Conservation (phyloP, 2,888 invertebrate species). For the Prosopocoilus inquinatus region DNA sequence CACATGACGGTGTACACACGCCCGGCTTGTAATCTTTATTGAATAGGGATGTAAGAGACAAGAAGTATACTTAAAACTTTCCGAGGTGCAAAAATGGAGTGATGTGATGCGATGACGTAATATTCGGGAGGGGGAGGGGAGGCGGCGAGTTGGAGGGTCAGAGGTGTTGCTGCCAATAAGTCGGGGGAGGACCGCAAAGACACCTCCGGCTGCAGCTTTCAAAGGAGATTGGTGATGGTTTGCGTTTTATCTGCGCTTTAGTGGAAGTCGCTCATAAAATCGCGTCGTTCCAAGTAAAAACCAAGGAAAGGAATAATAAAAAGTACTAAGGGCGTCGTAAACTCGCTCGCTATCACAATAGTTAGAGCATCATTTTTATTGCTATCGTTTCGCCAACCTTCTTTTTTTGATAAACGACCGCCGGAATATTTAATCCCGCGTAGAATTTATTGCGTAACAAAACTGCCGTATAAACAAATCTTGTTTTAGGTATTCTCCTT, state of each 20-base stretch:
- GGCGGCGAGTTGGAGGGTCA: no score
- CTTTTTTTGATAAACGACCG: neutral
- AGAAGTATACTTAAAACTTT: conserved; percentile 22
- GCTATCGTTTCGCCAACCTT: conserved; percentile 31
- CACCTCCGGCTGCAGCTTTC: conserved; percentile 15
- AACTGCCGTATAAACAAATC: no score
- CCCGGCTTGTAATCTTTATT: conserved; percentile 30
- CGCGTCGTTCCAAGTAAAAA: conserved; percentile 39
- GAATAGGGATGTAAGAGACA: conserved; percentile 29
- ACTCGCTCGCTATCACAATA: conserved; percentile 41
- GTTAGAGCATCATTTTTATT: conserved; percentile 41
- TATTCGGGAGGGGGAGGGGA: no score
- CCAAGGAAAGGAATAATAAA: conserved; percentile 43
- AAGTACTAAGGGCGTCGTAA: conserved; percentile 44
- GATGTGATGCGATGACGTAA: no score
- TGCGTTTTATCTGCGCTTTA: conserved; percentile 36
- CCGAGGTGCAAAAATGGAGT: neutral
- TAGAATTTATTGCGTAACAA: no score
- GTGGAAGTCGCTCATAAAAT: conserved; percentile 35
- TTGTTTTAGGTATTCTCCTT: no score
- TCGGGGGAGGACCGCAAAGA: conserved; percentile 6
- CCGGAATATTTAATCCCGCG: neutral
- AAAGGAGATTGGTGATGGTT: conserved; percentile 29
- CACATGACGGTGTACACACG: conserved; percentile 29
- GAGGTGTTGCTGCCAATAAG: no score